Base-by-base conservation (phyloP, 2,113 vertebrate genomes). In the Thamnophis sirtalis region DNA sequence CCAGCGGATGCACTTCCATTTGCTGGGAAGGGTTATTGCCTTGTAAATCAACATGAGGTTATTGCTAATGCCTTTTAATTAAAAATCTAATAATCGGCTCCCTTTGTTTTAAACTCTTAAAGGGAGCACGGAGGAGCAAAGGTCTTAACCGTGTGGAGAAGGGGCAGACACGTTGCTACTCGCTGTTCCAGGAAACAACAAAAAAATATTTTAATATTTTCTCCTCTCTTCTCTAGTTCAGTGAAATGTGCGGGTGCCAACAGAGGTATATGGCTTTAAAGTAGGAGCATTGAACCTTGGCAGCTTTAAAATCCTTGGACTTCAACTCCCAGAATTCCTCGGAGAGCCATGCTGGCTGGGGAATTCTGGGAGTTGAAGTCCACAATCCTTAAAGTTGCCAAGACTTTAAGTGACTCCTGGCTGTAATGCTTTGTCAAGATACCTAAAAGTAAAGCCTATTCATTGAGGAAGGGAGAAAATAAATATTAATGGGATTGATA, bases 1-100 rank as follows among this genome's bases (percentile, higher is more conserved):
- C 91, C 88, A 92, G 86, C 90, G 92, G 93, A 95, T 94, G 90
- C 6, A 53, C 8, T 6, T 5, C 3, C 92, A 89, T 94, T 96
- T 90, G 88, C 91, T 73, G 95, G 84, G 63, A 84, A 87, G 43
- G 68, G 87, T 94, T 68, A 91, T 93, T 95, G 95, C 95, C 93
- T 91, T 91, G 92, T 93, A 94, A 93, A 96, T 95, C 91, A 94
- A 89, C 0, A 6, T 93, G 93, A 0, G 51, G 89, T 86, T 54
- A 73, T 89, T 87, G 93, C 90, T 86, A 51, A 91, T 87, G 84
- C 84, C 93, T 90, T 93, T 96, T 95, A 94, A 94, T 96, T 95
- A 91, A 95, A 93, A 48, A 91, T 93, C 24, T 63, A 92, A 92
- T 91, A 95, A 55, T 92, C 88, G 53, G 88, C 93, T 87, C 92